phyloP scores from a whole-genome alignment of 2,797 vertebrate species.

The Onychomys leucogaster region DNA sequence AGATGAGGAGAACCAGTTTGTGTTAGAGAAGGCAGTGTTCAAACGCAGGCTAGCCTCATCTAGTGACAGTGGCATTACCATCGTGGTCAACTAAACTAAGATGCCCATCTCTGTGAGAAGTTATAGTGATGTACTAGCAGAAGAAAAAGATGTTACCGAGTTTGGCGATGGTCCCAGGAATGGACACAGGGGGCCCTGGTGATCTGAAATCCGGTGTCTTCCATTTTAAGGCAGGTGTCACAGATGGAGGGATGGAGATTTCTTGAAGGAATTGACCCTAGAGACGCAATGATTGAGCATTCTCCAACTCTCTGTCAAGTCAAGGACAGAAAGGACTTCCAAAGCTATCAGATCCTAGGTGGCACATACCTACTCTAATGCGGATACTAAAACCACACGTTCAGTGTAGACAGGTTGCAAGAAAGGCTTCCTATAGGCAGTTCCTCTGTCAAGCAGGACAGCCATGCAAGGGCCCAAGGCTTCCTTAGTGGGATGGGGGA shows the following conservation, averaged over 20 bases:
- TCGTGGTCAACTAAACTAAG: background rate
- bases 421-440: background rate
- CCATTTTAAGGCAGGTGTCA: background rate
- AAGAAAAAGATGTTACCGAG: background rate
- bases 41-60: background rate
- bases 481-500: background rate
- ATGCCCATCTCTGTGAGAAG: background rate
- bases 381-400: conserved; percentile 40
- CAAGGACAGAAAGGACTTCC: background rate
- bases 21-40: background rate
- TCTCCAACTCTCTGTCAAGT: background rate
- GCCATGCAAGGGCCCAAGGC: accelerated
- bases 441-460: background rate
- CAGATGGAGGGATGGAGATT: background rate
- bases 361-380: background rate
- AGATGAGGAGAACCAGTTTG: background rate
- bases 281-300: background rate
- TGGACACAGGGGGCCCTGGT: background rate
- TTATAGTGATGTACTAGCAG: background rate
- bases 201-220: background rate
- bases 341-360: background rate
- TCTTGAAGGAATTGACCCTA: background rate
- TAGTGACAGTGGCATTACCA: background rate
- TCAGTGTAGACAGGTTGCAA: background rate
- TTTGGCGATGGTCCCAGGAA: background rate